A percentile compares a stretch with the other conserved stretches of the same genome.
These are phyloP conservation scores for Manduca sexta DNA, from an alignment of 1,140 invertebrate species.

Conservation along the genomic window DNA sequence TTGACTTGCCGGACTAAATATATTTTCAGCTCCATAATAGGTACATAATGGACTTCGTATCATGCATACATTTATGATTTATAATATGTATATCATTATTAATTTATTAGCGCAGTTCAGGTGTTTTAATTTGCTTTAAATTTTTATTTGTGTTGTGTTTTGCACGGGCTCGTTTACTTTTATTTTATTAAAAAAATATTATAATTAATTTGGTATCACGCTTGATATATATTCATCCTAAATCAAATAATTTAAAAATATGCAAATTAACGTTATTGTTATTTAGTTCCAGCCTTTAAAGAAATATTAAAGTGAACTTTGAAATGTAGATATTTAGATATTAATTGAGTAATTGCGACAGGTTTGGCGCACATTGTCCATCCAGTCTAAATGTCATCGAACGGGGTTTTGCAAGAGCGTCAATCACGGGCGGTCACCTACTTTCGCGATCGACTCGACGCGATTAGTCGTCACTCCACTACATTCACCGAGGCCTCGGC, in stretches of 20 bases:
- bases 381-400: conserved; percentile 69
- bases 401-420: conserved; percentile 66
- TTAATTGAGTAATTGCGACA: conserved; percentile 47
- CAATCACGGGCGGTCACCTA: conserved; percentile 71
- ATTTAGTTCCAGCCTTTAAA: not conserved
- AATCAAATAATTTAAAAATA: too few species aligned
- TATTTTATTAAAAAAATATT: too few species aligned
- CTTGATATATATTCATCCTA: too few species aligned
- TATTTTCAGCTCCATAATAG: not conserved
- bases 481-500: conserved; percentile 67
- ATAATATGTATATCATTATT: too few species aligned
- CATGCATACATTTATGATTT: too few species aligned
- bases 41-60: not conserved
- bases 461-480: conserved; percentile 66
- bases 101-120: too few species aligned
- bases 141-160: too few species aligned
- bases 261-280: too few species aligned
- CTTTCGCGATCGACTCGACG: conserved; percentile 68
- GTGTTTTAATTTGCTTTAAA: too few species aligned
- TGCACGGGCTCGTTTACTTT: too few species aligned
- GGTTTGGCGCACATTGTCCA: conserved; percentile 52
- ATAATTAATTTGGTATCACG: too few species aligned
- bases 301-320: too few species aligned
- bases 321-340: conserved; percentile 8
- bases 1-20: conserved; percentile 32